Conservation (phyloP, 2,797 vertebrate genomes). For the Chelidonichthys spinosus region DNA sequence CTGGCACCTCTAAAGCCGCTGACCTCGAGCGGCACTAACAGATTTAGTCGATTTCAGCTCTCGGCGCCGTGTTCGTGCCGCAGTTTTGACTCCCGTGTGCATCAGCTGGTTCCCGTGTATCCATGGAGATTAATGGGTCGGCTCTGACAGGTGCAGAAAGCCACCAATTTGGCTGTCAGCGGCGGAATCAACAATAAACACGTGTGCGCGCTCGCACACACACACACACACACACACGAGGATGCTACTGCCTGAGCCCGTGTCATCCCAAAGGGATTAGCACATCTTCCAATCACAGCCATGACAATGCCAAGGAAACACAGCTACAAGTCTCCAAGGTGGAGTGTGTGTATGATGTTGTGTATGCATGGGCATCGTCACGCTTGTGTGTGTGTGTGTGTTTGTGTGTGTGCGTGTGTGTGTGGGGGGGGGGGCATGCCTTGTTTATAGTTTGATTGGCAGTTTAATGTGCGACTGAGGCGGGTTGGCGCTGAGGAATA, state of each 20-base stretch:
- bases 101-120: constrained; percentile 71
- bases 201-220: background rate
- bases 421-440: constrained; percentile 46
- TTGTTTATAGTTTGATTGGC: constrained; percentile 83
- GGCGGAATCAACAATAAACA: constrained; percentile 64
- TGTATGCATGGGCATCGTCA: constrained; percentile 38
- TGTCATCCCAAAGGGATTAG: constrained; percentile 46
- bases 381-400: background rate
- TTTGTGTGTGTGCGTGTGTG: constrained; percentile 25
- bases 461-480: constrained; percentile 77
- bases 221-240: background rate
- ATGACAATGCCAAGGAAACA: constrained; percentile 51
- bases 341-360: constrained; percentile 27
- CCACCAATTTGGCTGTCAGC: constrained; percentile 78
- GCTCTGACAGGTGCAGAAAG: constrained; percentile 82
- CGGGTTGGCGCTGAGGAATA: constrained; percentile 71
- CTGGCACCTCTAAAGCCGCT: background rate
- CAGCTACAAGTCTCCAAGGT: constrained; percentile 51
- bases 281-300: constrained; percentile 57
- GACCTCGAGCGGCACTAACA: constrained; percentile 22
- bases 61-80: constrained; percentile 37
- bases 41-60: constrained; percentile 31
- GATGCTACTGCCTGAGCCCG: constrained; percentile 44
- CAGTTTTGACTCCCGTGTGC: constrained; percentile 65
- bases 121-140: constrained; percentile 80